Conservation (phyloP, 2,888 invertebrate species). For the Nomada fucata region DNA sequence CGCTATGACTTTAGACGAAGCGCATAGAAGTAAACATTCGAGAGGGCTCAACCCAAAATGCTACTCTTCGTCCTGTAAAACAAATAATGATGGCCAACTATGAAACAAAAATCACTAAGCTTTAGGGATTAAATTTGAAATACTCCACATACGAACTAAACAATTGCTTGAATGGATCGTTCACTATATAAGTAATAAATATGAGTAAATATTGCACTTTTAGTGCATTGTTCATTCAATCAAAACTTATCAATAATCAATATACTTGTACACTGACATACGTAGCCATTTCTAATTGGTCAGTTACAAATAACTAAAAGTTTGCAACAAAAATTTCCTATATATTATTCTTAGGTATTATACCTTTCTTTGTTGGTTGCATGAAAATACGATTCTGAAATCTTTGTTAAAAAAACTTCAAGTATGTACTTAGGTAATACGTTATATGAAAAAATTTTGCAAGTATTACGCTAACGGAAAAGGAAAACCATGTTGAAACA, state of each 20-base stretch:
- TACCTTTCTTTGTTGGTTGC: background rate
- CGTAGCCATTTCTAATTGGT: background rate
- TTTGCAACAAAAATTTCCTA: background rate
- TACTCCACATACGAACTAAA: background rate
- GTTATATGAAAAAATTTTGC: too few relatives aligned
- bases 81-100: background rate
- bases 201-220: too few relatives aligned
- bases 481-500: conserved; percentile 47
- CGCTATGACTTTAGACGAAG: conserved; percentile 32
- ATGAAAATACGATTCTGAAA: background rate
- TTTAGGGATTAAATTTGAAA: background rate
- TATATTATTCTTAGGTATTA: background rate
- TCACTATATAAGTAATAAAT: too few relatives aligned
- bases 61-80: background rate
- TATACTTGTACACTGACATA: background rate
- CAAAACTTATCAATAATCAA: too few relatives aligned
- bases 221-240: too few relatives aligned
- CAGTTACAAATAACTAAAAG: background rate
- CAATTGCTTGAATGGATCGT: background rate
- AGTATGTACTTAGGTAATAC: background rate
- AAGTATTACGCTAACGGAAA: too few relatives aligned
- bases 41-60: conserved; percentile 32
- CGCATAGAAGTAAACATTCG: conserved; percentile 31
- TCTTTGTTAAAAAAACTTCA: background rate
- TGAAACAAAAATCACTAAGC: background rate